These are phyloP conservation scores for Xylophagus ater DNA, from an alignment of 2,888 invertebrate species.

Conservation along the genomic window DNA sequence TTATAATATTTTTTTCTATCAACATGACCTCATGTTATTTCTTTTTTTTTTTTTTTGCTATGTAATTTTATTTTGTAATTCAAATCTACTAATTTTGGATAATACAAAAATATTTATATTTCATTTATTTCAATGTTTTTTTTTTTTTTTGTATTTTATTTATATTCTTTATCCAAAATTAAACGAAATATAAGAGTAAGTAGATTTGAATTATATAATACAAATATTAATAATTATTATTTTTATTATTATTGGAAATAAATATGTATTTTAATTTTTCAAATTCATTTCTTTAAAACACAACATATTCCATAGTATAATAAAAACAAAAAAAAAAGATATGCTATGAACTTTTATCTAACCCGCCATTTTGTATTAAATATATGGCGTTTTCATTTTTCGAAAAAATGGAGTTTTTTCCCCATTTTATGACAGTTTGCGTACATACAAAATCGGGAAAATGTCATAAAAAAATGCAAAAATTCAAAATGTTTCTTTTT, in stretches of 20 bases:
- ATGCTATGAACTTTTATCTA: too few relatives aligned
- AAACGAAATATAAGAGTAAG: neutral
- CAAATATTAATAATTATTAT: neutral
- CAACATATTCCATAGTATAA: too few relatives aligned
- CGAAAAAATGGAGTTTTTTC: too few relatives aligned
- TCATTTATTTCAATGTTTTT: neutral
- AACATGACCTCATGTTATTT: constrained; percentile 12
- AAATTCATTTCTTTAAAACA: too few relatives aligned
- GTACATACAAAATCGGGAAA: too few relatives aligned
- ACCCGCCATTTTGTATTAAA: too few relatives aligned
- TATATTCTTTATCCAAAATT: neutral
- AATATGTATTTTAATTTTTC: neutral
- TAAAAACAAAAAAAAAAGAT: too few relatives aligned
- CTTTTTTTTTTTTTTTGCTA: neutral
- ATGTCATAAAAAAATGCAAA: too few relatives aligned
- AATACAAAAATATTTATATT: too few relatives aligned
- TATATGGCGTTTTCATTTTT: too few relatives aligned
- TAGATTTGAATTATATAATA: neutral
- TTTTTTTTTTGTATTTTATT: neutral
- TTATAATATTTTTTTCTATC: constrained; percentile 5
- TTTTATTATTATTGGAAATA: neutral
- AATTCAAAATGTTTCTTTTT: too few relatives aligned
- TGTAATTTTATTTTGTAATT: constrained; percentile 3
- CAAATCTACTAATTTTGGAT: constrained; percentile 9
- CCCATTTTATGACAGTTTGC: too few relatives aligned